A percentile compares a stretch with the other conserved stretches of the same genome.
Conservation (phyloP, 2,113 vertebrate genomes). For the Notothenia coriiceps region DNA sequence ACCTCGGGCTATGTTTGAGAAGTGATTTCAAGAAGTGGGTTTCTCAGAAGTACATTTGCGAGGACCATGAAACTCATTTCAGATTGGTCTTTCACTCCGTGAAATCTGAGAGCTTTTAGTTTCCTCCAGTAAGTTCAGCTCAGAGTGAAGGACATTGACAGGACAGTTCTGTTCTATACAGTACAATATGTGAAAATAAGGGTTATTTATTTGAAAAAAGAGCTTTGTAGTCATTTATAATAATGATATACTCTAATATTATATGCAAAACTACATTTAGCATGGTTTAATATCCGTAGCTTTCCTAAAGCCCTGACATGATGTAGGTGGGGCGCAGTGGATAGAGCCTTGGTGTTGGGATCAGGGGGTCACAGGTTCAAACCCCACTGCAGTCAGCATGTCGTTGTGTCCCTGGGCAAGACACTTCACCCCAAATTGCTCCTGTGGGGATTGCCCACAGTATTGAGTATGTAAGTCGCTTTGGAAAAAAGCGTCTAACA, state of each 20-base stretch:
- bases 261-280: background rate
- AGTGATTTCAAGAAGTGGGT: background rate
- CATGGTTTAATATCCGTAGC: background rate
- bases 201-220: no score
- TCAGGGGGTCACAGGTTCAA: no score
- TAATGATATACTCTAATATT: background rate
- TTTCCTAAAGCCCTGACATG: background rate
- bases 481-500: no score
- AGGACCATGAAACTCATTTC: constrained; percentile 15
- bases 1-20: background rate
- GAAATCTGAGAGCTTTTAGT: constrained; percentile 20
- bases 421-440: no score
- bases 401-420: no score
- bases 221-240: no score
- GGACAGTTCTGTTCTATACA: background rate
- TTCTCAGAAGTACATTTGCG: background rate
- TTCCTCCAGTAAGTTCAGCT: constrained; percentile 12
- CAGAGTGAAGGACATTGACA: background rate
- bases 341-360: no score
- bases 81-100: background rate
- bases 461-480: no score
- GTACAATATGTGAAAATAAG: background rate
- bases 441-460: no score
- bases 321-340: background rate
- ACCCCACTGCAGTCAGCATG: no score